Base-by-base conservation (phyloP, 1,140 invertebrate species). In the Ceratina australensis region DNA sequence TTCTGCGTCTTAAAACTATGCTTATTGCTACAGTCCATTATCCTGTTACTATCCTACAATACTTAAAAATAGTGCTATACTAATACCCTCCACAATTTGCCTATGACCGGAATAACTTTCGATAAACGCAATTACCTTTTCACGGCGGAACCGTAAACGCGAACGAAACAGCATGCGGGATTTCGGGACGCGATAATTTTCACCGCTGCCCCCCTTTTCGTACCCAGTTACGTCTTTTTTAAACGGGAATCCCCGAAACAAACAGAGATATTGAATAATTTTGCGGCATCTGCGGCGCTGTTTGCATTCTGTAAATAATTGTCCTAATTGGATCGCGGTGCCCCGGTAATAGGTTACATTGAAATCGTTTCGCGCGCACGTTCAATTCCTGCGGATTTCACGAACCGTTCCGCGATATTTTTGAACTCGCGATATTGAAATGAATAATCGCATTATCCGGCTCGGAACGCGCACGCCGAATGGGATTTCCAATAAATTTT, bases 231-330 rank as follows among this genome's bases (percentile, higher is more conserved):
- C 61, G 26, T 68, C 8, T 60, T 69, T 47, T 67, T 67, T 20
- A 68, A 52, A 68, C 22, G 15, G n/a, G 1, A 73, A 72, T 69
- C 15, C 10, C 10, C 16, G 22, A 12, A 16, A 65, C 33, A 65
- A 64, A 15, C 72, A 15, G 49, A 42, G 42, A 42, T 52, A 73
- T 63, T 20, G 47, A 64, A 72, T 64, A 64, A 64, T 72, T 26
- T 59, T 26, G 56, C 24, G 56, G 22, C 33, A 20, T 26, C 24
- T 42, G 52, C 26, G n/a, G 16, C 65, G 63, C 63, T 50, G 26
- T 73, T 56, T 47, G 20, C 61, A 73, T 64, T 54, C 61, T 42
- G 72, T 42, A 59, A 65, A 65, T 73, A 73, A 65, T 74, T 49
- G 20, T 66, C 56, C 49, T 65, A 65, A 56, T 74, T 56, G 50